Evolutionary conservation across 2,888 invertebrate genomes (phyloP).

Genomic region (Nudaria mundana): DNA sequence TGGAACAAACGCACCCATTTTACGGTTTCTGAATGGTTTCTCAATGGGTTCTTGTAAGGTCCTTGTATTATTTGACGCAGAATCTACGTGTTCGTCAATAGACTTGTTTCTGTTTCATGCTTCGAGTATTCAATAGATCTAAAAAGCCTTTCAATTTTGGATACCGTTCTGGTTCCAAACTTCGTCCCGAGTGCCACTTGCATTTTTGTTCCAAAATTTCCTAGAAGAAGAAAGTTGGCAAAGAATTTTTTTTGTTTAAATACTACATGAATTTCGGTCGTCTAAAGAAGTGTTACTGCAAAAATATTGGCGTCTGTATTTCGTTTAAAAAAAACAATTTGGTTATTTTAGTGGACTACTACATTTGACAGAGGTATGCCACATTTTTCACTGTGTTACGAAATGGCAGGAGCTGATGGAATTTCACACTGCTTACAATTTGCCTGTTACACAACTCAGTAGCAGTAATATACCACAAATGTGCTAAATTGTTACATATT

Average conservation of each 20-base stretch:
- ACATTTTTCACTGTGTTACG: conserved; percentile 41
- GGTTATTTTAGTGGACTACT: conserved; percentile 2
- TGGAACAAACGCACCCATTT: conserved; percentile 54
- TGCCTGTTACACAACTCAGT: conserved; percentile 30
- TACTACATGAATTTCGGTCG: neutral
- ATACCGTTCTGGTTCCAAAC: conserved; percentile 19
- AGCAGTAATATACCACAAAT: neutral
- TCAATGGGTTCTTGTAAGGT: conserved; percentile 50
- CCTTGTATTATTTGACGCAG: conserved; percentile 55
- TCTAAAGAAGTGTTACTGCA: neutral
- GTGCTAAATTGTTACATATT: neutral
- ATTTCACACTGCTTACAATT: conserved; percentile 41
- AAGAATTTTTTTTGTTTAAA: too few relatives aligned
- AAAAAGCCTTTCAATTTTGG: conserved; percentile 35
- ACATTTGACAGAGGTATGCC: conserved; percentile 39
- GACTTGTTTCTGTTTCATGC: conserved; percentile 71
- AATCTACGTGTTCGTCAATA: conserved; percentile 67
- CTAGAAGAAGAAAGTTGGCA: conserved; percentile 3
- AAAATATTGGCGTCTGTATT: neutral
- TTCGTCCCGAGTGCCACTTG: conserved; percentile 4
- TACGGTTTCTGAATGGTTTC: conserved; percentile 47
- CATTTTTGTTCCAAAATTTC: conserved; percentile 4
- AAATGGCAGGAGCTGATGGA: conserved; percentile 26
- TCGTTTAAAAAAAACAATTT: neutral
- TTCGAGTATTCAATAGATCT: conserved; percentile 54